Conservation (phyloP, 2,888 invertebrate species). For the Prenolepis imparis region DNA sequence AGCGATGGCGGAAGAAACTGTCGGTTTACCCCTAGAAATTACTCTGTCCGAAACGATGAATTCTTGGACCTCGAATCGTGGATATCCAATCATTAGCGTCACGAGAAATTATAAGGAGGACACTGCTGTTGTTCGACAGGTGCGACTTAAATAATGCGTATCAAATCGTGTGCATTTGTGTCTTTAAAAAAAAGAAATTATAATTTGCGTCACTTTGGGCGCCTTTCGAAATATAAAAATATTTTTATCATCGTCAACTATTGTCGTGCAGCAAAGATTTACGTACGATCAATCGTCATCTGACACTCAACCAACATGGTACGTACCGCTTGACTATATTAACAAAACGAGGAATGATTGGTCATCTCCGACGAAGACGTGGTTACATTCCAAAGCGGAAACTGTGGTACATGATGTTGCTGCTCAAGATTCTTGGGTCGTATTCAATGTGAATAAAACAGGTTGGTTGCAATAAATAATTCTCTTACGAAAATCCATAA, state of each 20-base stretch:
- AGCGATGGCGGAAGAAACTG: conserved; percentile 72
- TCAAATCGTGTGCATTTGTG: background rate
- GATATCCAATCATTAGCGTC: conserved; percentile 83
- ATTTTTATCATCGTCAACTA: conserved; percentile 40
- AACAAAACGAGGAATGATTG: conserved; percentile 65
- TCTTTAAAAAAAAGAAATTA: background rate
- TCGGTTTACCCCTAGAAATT: conserved; percentile 67
- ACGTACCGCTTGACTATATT: conserved; percentile 79
- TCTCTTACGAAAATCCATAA: background rate
- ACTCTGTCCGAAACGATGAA: conserved; percentile 75
- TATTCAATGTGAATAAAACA: conserved; percentile 80
- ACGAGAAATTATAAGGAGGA: conserved; percentile 76
- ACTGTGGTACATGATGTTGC: conserved; percentile 59
- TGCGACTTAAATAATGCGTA: conserved; percentile 55
- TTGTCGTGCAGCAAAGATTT: conserved; percentile 73
- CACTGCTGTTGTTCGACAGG: conserved; percentile 78
- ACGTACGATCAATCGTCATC: conserved; percentile 71
- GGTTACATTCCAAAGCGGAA: conserved; percentile 76
- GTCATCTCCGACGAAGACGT: conserved; percentile 73
- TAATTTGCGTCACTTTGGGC: background rate
- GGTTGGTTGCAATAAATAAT: conserved; percentile 67
- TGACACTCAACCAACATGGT: conserved; percentile 74
- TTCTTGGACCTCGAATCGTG: conserved; percentile 79
- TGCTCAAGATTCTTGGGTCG: conserved; percentile 76
- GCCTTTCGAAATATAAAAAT: background rate